These are phyloP conservation scores for Mastigias papua DNA, from an alignment of 30 jellyfish, hydroid and myxozoan genomes.

Conservation along the genomic window DNA sequence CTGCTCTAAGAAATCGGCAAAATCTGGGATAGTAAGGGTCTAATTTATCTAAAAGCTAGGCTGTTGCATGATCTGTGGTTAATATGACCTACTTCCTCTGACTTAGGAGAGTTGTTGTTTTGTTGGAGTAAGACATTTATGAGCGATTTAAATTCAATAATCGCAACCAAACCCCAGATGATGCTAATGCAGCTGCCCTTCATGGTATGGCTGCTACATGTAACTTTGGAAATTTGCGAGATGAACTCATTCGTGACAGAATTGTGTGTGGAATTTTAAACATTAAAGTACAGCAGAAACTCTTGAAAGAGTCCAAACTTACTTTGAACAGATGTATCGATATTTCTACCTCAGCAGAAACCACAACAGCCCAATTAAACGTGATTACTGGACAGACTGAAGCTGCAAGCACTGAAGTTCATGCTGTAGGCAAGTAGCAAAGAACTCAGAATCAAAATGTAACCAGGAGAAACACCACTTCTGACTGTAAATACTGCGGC, in stretches of 20 bases:
- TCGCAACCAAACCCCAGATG: conserved; percentile 20
- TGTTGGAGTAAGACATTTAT: too few relatives aligned
- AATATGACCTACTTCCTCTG: too few relatives aligned
- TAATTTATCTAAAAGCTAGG: too few relatives aligned
- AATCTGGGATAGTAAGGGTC: too few relatives aligned
- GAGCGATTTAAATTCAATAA: conserved; percentile 12
- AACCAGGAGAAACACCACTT: conserved; percentile 1
- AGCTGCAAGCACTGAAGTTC: not conserved
- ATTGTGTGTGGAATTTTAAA: too few relatives aligned
- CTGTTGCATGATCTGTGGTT: too few relatives aligned
- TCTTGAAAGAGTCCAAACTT: conserved; percentile 23
- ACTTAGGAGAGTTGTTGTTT: not conserved
- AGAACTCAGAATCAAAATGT: not conserved
- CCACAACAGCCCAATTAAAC: conserved; percentile 52
- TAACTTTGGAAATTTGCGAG: conserved; percentile 41
- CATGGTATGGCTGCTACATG: conserved; percentile 32
- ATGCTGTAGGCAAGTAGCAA: not conserved
- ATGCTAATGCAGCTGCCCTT: conserved; percentile 1
- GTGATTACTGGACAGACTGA: conserved; percentile 35
- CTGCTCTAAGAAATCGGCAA: too few relatives aligned
- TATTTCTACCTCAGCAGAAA: conserved; percentile 25
- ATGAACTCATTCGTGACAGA: too few relatives aligned
- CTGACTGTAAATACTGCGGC: too few relatives aligned
- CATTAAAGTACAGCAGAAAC: too few relatives aligned
- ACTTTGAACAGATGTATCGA: conserved; percentile 18